These are phyloP conservation scores for rabbit (Oryctolagus cuniculus) DNA, from an alignment of 2,113 vertebrate genomes.

Conservation along the genomic window mOryCun1.1 NC_091438.1:7229001-7229500, in stretches of 20 bases:
- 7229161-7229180: too few relatives aligned
- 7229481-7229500: constrained; percentile 32
- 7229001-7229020: background rate
- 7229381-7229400: too few relatives aligned
- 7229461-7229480: background rate
- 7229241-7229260: too few relatives aligned
- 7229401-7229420: background rate
- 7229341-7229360: too few relatives aligned
- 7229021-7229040: background rate
- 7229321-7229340: too few relatives aligned
- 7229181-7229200: too few relatives aligned
- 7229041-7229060: background rate
- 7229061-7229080: background rate
- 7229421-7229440: background rate
- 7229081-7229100: background rate
- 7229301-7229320: too few relatives aligned
- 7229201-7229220: too few relatives aligned
- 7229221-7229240: too few relatives aligned
- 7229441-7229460: background rate
- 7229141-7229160: background rate
- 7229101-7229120: background rate
- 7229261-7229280: too few relatives aligned
- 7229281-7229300: too few relatives aligned
- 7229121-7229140: constrained; percentile 21
- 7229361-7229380: too few relatives aligned